A percentile compares a stretch with the other conserved stretches of the same genome.
Conservation (phyloP, 2,888 invertebrate genomes). For the Cordilura impudica region DNA sequence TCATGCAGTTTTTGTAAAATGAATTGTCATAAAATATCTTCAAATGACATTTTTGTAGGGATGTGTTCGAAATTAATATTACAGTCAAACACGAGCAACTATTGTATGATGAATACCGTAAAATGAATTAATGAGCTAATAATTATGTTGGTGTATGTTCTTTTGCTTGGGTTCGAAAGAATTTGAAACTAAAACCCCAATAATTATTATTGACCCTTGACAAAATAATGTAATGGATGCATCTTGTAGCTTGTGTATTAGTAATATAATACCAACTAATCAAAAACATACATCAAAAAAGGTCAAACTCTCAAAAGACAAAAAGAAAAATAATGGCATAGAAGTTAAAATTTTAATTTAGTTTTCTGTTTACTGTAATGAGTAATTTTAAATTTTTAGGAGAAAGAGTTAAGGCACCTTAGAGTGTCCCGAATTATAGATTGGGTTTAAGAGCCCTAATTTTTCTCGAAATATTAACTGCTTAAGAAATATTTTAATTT, state of each 20-base stretch:
- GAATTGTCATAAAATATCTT: not conserved
- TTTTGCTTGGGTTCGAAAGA: conserved; percentile 6
- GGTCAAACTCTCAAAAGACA: not conserved
- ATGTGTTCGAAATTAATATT: conserved; percentile 25
- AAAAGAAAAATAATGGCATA: not conserved
- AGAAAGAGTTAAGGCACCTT: no score
- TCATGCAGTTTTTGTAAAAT: not conserved
- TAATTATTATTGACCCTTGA: not conserved
- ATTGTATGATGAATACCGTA: conserved; percentile 5
- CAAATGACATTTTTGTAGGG: conserved; percentile 26
- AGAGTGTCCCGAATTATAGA: no score
- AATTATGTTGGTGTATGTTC: conserved; percentile 45
- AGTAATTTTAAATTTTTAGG: no score
- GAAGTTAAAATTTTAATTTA: no score
- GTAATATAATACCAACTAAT: conserved; percentile 19
- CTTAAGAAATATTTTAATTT: no score
- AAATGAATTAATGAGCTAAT: conserved; percentile 53
- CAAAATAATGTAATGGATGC: not conserved
- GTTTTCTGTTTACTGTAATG: no score
- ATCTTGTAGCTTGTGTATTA: not conserved
- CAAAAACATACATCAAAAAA: not conserved
- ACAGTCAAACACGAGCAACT: not conserved
- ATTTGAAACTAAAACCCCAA: not conserved
- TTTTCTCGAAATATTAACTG: no score
- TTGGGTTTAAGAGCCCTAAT: no score